Base-by-base conservation (phyloP, 2,113 vertebrate species). In the Bujurquina vittata region DNA sequence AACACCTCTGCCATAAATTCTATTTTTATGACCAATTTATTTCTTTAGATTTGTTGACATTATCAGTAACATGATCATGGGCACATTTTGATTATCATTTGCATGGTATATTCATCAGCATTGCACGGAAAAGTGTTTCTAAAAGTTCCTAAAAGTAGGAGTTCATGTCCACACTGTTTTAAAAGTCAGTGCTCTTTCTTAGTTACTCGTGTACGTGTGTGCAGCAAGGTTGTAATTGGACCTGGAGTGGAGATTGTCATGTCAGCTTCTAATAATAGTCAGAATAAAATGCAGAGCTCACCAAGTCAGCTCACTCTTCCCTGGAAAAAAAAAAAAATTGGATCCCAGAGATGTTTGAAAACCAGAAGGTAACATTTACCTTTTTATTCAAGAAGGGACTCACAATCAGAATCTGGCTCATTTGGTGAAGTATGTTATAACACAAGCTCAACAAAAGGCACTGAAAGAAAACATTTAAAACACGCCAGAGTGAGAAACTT, bases 231-330 rank as follows among this genome's bases (percentile, higher is more conserved):
- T 72, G 46, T 31, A 72, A n/a, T 18, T 54, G 17, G 10, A 72
- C 26, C 23, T 72, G 46, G 46, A 54, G 26, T 54, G 67, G 65
- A 10, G 12, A 72, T 72, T 52, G 67, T 72, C 67, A 0, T 20
- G 9, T 56, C 46, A 33, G 67, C 46, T 54, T 31, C 23, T 67
- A 67, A 67, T 67, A 46, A 72, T 2, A 72, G 67, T 72, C 67
- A 72, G 31, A 72, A 54, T 3, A 29, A 54, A 54, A 72, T 54
- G 8, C 46, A n/a, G 18, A 17, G 46, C 46, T n/a, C 46, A 72
- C 46, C 49, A 33, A 72, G 46, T 33, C 18, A 29, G 18, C 2
- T 2, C 11, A 15, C 23, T 52, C 23, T 52, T 10, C 17, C 43
- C 43, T 52, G 43, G 31, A 52, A 52, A 37, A 52, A 49, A 20